A percentile compares a stretch with the other conserved stretches of the same genome.
phyloP scores from a whole-genome alignment of 2,113 vertebrate species.

The Cairina moschata region DNA sequence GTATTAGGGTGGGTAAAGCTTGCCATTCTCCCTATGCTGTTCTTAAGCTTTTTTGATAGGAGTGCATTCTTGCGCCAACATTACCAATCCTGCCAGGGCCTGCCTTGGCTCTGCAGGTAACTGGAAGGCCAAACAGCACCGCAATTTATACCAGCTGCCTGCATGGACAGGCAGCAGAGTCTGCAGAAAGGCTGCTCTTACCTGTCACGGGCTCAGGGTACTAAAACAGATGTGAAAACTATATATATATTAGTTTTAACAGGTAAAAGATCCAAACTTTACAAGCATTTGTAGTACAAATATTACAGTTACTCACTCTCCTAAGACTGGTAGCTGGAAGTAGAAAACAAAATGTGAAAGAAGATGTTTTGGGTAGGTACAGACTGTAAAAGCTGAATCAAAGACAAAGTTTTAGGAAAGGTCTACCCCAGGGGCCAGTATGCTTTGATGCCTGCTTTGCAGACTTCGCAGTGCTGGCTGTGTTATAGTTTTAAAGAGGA shows the following conservation, averaged over 20 bases:
- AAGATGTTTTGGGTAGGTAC: neutral
- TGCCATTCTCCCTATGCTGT: neutral
- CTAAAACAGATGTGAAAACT: neutral
- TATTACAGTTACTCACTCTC: neutral
- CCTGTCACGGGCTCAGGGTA: fast-evolving
- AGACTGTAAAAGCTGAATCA: neutral
- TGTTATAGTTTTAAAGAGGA: neutral
- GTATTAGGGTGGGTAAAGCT: neutral
- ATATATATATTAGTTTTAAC: neutral
- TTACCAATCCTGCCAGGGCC: neutral
- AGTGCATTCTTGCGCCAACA: fast-evolving
- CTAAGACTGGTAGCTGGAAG: neutral
- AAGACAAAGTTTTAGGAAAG: neutral
- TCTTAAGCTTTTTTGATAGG: neutral
- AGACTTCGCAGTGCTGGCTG: fast-evolving
- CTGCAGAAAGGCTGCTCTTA: neutral
- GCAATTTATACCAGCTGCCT: neutral
- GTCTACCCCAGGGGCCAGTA: neutral
- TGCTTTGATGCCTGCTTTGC: neutral
- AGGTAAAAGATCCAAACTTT: neutral
- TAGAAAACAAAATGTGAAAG: neutral
- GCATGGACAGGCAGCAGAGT: neutral
- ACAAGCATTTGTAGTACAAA: neutral
- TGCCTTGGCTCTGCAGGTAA: neutral
- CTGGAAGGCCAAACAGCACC: neutral